Base-by-base conservation (phyloP, 2,113 vertebrate species). In the Ophiodon elongatus region DNA sequence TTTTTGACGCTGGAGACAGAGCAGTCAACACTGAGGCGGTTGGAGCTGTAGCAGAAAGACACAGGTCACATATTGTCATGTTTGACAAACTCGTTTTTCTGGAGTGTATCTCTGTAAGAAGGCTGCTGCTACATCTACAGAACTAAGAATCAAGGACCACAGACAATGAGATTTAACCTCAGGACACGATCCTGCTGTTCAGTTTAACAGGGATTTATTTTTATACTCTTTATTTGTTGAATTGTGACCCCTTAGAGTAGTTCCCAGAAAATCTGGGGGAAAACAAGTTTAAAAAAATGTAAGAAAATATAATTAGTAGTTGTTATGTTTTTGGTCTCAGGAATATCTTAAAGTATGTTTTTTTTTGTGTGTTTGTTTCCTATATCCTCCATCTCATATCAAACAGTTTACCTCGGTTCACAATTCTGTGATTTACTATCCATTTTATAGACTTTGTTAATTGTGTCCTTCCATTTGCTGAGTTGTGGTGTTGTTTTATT, bases 11-110 rank as follows among this genome's bases (percentile, higher is more conserved):
- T 47, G 56, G 64, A 69, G 29, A 15, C 54, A 33, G 57, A 54
- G 47, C 17, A 79, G 70, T 65, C 71, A 66, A 19, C 72, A 70
- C 21, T 2, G 35, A 72, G 65, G n/a, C 8, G n/a, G 66, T 39
- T 60, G 85, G 56, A 56, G 62, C 54, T 70, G 37, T 50, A 23
- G 63, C 54, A 47, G 71, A 88, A 73, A 74, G 62, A 80, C 87
- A 72, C 83, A 13, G 64, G 65, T 80, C 71, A 15, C 73, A 63
- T n/a, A 2, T 74, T 8, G 57, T 76, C 43, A 21, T 19, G 72
- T 82, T 17, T 21, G 83, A 88, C 70, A 86, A 89, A 93, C 90
- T 9, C 0, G 88, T 90, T 91, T 88, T 85, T 89, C 89, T 56
- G 65, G 84, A 74, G 31, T 60, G 31, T 14, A 0, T 78, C 3